Evolutionary conservation across 2,797 vertebrate genomes (phyloP), one percentile per base, ranked within the genome.

Genomic region (Oreochromis grahami): DNA sequence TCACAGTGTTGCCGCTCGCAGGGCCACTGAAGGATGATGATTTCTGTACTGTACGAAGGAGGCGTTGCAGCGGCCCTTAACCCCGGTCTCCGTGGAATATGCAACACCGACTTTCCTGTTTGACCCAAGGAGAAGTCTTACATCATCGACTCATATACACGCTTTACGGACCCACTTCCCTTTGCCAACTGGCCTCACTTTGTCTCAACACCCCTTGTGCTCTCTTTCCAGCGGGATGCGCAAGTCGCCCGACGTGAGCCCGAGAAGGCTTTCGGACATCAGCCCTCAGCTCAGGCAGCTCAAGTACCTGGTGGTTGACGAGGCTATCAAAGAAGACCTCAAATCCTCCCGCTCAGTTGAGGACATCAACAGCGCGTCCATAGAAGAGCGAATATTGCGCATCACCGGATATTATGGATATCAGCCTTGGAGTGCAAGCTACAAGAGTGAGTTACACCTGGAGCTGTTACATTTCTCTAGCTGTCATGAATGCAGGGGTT

Each of bases 361-460:
- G 91, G 98, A 98, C 92, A 98, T 99, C 93, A 98, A 96, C 95
- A 97, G 97, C 74, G 97, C 97, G 36, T 98, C 98, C 6, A 99
- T 98, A 83, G 98, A 99, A 92, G 97, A 99, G 94, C 93, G 98
- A 13, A 99, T 99, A 89, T 87, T 99, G 80, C 96, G 98, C 63
- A 99, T 99, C 93, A 98, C 98, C 0, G 98, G 98, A 86, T 99
- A 98, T 91, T 99, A 99, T 84, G 98, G 98, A 89, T 99, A 99
- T 88, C 98, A 98, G 91, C 98, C 98, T 34, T 98, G 98, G 98
- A 97, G 96, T 4, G 95, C 97, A 7, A 97, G 97, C 96, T 97
- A 95, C 95, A 96, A 96, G 88, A 97, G 98, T 99, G 96, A 98
- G 98, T 94, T 63, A 65, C 26, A 56, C 76, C 52, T 68, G 51